Conservation (phyloP, 2,888 invertebrate genomes). For the Onthophagus sagittarius region DNA sequence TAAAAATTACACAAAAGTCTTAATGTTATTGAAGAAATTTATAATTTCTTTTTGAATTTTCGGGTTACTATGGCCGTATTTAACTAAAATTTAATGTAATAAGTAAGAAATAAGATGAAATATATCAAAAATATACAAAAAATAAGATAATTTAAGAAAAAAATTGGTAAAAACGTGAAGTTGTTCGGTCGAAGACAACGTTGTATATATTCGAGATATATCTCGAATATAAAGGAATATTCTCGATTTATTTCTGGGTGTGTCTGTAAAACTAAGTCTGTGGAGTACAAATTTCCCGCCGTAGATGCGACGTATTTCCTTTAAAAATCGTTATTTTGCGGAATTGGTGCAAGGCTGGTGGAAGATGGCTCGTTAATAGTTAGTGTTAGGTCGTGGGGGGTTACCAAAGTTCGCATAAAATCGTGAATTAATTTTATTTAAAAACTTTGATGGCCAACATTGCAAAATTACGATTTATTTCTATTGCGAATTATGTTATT, state of each 20-base stretch:
- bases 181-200: background rate
- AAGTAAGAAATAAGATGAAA: no score
- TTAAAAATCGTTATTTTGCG: conserved; percentile 4
- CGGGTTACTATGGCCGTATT: no score
- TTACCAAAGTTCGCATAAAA: no score
- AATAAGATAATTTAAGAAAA: background rate
- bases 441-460: no score
- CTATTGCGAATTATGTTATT: no score
- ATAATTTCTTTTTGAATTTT: no score
- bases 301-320: conserved; percentile 4
- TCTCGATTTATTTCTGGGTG: background rate
- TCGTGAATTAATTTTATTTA: background rate
- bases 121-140: background rate
- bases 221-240: background rate
- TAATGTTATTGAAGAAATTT: no score
- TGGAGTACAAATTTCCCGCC: background rate
- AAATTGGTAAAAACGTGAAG: background rate
- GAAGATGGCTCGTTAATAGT: background rate
- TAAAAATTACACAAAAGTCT: no score
- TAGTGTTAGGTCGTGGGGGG: no score
- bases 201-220: background rate
- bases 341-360: background rate
- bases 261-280: background rate
- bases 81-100: no score
- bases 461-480: no score